Base-by-base conservation (phyloP, 2,888 invertebrate species). In the Eledona agricola region DNA sequence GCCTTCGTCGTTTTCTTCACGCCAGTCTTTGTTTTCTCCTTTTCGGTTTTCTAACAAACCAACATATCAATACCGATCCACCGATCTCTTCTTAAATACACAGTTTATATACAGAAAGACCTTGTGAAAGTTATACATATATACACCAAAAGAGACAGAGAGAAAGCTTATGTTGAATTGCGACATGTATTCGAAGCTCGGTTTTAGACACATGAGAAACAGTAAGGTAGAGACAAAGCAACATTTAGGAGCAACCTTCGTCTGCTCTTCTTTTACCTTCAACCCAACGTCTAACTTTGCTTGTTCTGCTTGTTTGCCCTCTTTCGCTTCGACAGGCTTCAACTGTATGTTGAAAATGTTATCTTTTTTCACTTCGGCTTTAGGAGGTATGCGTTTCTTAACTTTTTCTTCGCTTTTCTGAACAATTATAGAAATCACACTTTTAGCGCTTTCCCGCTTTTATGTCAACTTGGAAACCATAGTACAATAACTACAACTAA, bases 261-360 rank as follows among this genome's bases (percentile, higher is more conserved):
- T 2, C 7, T 12, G 11, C 5, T 29, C 12, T 11, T 42, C 16
- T 58, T 57, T 74, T 77, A 77, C 77, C 76, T 77, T 77, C 59
- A 76, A 60, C 12, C 73, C 72, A 40, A 61, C 51, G 53, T 63
- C 60, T 51, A 70, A 51, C 55, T 66, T 66, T 50, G 67, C 74
- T 64, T 74, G 66, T 60, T 75, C 69, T 52, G 67, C 52, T 66
- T 76, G 69, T 63, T 76, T 76, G 43, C 68, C 74, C 55, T 73
- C 75, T 62, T 75, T 76, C 64, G 70, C 69, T 59, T n/a, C n/a
- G 3, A 81, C 78, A 34, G 84, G 84, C 75, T 84, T 85, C 67
- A 85, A 80, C 70, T 83, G 81, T 60, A 85, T 74, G 59, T 76
- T 77, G 68, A 83, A 74, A 75, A 85, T 85, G 67, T 76, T 80